phyloP scores from a whole-genome alignment of 2,888 invertebrate genomes.

The Blastobasis adustella region DNA sequence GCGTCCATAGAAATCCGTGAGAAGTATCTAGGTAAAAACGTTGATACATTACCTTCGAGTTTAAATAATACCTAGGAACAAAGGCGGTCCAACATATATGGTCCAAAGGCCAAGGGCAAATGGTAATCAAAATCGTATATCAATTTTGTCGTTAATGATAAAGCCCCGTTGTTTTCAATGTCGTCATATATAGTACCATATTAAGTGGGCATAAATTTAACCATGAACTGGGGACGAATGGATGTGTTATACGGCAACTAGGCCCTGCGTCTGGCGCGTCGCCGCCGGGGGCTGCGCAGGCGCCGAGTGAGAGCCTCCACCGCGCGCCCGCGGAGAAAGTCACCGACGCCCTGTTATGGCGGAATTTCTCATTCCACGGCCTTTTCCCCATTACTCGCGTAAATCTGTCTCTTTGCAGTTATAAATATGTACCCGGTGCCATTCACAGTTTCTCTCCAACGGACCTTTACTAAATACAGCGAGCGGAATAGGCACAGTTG shows the following conservation, averaged over 20 bases:
- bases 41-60: no score
- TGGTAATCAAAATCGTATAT: no score
- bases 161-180: no score
- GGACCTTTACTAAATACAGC: constrained; percentile 8
- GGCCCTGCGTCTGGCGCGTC: background rate
- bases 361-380: constrained; percentile 61
- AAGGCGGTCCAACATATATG: no score
- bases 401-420: constrained; percentile 41
- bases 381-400: constrained; percentile 55
- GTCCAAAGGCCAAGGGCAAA: no score
- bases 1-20: no score
- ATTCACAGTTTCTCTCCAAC: constrained; percentile 24
- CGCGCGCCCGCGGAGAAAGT: constrained; percentile 49
- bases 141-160: no score
- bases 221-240: constrained; percentile 5
- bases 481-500: no score
- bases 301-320: constrained; percentile 34
- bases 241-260: background rate
- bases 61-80: no score
- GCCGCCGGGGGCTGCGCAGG: constrained; percentile 4
- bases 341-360: constrained; percentile 60
- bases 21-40: no score
- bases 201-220: no score
- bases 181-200: no score
- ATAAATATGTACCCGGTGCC: constrained; percentile 20